Base-by-base conservation (phyloP, 2,113 vertebrate species). In the Cinclus cinclus region DNA sequence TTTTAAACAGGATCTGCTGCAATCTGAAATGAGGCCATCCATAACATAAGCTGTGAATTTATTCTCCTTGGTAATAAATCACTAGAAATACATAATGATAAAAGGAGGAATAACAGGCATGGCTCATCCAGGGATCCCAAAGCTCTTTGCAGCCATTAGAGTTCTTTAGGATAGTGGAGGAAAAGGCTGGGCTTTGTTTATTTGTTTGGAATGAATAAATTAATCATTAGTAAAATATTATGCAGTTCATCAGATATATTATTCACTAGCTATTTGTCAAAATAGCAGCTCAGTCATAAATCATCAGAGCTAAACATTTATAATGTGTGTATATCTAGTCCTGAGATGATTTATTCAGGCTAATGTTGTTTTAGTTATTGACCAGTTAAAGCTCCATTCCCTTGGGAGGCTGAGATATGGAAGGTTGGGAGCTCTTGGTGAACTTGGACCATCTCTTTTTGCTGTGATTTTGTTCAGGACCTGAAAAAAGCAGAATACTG, bases 151-250 rank as follows among this genome's bases (percentile, higher is more conserved):
- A 87, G 62, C 69, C 75, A 46, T 92, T 92, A 89, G 41, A 68
- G 23, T 78, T 94, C 62, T 69, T 87, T 69, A 35, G 33, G 55
- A 79, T 76, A 84, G 70, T 35, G 22, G 27, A 76, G 33, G 37
- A 68, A 90, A 94, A 94, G 53, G 18, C n/a, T 94, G 73, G 17
- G 80, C 14, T 94, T 94, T 96, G 76, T 97, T 96, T 95, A 85
- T 94, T 96, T 97, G 91, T 94, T 93, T 96, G 3, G 0, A 92
- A 92, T 69, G 88, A 94, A 95, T 96, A 93, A 95, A 96, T 97
- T 96, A 94, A 95, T 97, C 94, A 95, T 94, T 94, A 96, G 86
- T 84, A 96, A 96, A 96, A 96, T 95, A 96, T 92, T 93, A 95
- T 96, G 90, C 90, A 89, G 89, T 94, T 96, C 83, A 94, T 96